Evolutionary conservation across 2,888 invertebrate genomes (phyloP), one percentile per base, ranked within the genome.

Genomic region (Podabrus alpinus): DNA sequence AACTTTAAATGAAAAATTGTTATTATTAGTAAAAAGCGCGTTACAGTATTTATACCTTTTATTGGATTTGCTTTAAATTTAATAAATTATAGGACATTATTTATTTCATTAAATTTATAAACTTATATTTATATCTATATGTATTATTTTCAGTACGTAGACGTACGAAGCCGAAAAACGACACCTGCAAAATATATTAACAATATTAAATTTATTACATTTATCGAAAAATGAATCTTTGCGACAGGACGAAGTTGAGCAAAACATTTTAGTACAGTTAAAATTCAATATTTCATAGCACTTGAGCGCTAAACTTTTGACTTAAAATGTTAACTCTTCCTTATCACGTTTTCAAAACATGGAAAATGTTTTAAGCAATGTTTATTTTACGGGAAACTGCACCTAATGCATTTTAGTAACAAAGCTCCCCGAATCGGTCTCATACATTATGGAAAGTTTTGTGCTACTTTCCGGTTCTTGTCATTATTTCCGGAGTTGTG

Each of bases 381-480:
- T 78, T 78, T 79, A 76, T 79, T 77, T 79, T 79, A 76, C 74
- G 71, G 76, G 61, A 68, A 72, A 67, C 66, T 69, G 77, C 73
- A 69, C 66, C 69, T 62, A 66, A 76, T 69, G 68, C 67, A 71
- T 71, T 73, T 73, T 71, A 71, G 68, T 68, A 76, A 69, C 64
- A 45, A 62, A 59, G 74, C 69, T 78, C 78, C 77, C 79, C 75
- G 79, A 79, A 81, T 80, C 73, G 79, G 79, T 73, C 79, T 81
- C 80, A 81, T 81, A 80, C 76, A 81, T 80, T 81, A 81, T 79
- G 80, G 80, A 81, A 78, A 73, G 77, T 74, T 77, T 72, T 76
- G 78, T 75, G 76, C 64, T 69, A 78, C 77, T 73, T 79, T 79
- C 79, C 79, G 77, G 73, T 75, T 72, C 76, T 79, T 78, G 79